These are phyloP conservation scores for Hirtodrosophila cameraria DNA, from an alignment of 2,888 invertebrate species.

Conservation along the genomic window DNA sequence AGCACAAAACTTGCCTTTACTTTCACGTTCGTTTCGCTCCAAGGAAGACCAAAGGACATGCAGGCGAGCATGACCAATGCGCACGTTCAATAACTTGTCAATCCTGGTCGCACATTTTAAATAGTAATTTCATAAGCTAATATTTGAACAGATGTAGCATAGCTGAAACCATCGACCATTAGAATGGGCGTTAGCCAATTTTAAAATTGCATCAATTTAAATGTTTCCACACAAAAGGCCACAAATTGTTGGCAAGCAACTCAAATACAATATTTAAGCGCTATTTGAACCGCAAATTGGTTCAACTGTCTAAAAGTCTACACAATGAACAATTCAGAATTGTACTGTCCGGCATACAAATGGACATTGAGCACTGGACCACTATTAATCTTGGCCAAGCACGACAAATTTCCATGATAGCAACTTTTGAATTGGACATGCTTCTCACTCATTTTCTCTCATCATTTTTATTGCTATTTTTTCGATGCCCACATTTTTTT, in stretches of 20 bases:
- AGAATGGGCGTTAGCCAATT: conserved; percentile 29
- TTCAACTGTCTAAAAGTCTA: conserved; percentile 6
- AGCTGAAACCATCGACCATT: background rate
- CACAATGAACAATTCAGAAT: background rate
- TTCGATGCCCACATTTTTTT: conserved; percentile 21
- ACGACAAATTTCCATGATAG: conserved; percentile 48
- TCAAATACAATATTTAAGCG: conserved; percentile 64
- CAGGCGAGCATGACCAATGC: conserved; percentile 63
- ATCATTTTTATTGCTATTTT: conserved; percentile 68
- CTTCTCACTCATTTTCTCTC: conserved; percentile 24
- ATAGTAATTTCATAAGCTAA: conserved; percentile 75
- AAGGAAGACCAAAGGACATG: conserved; percentile 6
- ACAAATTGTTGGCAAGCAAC: conserved; percentile 60
- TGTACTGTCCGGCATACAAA: conserved; percentile 61
- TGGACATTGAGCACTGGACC: conserved; percentile 39
- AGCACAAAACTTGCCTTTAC: background rate
- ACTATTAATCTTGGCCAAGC: conserved; percentile 67
- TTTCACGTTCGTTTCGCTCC: background rate
- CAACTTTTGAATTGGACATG: conserved; percentile 49
- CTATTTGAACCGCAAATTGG: conserved; percentile 40
- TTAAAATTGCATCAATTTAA: conserved; percentile 69
- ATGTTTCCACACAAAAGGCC: conserved; percentile 51
- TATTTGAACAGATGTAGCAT: conserved; percentile 71
- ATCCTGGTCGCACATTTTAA: conserved; percentile 63
- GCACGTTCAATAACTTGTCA: conserved; percentile 56